A percentile compares a stretch with the other conserved stretches of the same genome.
Evolutionary conservation across 1,140 invertebrate species (phyloP).

Genomic region (Drosophila lowei): DNA sequence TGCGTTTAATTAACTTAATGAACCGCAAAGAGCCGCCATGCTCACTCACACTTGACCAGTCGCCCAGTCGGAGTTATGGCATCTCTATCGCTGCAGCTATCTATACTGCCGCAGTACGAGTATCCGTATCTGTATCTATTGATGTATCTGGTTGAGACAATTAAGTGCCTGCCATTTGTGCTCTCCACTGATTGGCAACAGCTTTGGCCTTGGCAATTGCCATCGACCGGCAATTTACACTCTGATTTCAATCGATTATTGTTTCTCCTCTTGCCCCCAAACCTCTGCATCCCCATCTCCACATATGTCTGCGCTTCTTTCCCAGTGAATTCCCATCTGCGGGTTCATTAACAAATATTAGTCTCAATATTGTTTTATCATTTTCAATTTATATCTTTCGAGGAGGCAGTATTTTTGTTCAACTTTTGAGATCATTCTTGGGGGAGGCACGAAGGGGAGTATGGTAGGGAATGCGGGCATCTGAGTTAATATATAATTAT

Average conservation of each 20-base stretch:
- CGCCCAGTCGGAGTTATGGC: constrained; percentile 30
- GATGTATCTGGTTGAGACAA: constrained; percentile 49
- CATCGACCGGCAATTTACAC: constrained; percentile 68
- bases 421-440: constrained; percentile 22
- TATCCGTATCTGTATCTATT: constrained; percentile 13
- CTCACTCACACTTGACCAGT: constrained; percentile 25
- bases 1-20: constrained; percentile 78
- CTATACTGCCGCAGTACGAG: too few species aligned
- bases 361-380: constrained; percentile 76
- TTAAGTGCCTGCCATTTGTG: constrained; percentile 74
- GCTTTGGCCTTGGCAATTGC: constrained; percentile 64
- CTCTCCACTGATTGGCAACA: constrained; percentile 55
- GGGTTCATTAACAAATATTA: constrained; percentile 78
- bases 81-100: constrained; percentile 37
- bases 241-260: constrained; percentile 56
- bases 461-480: constrained; percentile 13
- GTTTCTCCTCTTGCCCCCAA: constrained; percentile 11
- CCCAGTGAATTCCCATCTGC: constrained; percentile 32
- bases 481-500: too few species aligned
- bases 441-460: neutral
- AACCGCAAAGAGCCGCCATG: constrained; percentile 55
- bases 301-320: neutral
- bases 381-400: constrained; percentile 59
- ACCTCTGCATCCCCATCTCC: neutral
- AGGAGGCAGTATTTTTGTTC: constrained; percentile 16